Evolutionary conservation across 2,888 invertebrate genomes (phyloP), one percentile per base, ranked within the genome.

Genomic region (Chrysopilus asiliformis): DNA sequence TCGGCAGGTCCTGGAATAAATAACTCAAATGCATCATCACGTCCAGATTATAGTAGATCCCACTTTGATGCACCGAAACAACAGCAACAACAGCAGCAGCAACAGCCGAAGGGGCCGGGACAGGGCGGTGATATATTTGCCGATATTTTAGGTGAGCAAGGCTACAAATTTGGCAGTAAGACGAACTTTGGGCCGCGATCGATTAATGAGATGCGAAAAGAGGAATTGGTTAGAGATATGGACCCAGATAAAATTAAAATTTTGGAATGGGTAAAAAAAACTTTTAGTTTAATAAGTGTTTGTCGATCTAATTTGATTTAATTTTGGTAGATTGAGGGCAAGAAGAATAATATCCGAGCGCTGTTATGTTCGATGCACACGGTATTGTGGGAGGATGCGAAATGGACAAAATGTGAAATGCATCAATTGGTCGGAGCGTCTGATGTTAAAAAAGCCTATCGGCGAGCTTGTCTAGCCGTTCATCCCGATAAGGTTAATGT

Each of bases 331-430:
- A 83, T 79, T 39, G 86, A 93, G 55, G 97, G 97, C 7, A 98
- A 97, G 64, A 91, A 91, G 55, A 80, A 83, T 38, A 99, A 98
- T 61, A 89, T 98, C 47, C 75, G 98, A 39, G 95, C 97, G 0
- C 65, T 99, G 16, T 65, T 99, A 17, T 93, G 95, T 55, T 90
- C 95, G 0, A 71, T 99, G 56, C 90, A 95, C 58, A 81, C 82
- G 2, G 83, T 97, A 32, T 67, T 94, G 36, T 97, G 95, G 95
- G 80, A 76, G 31, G 93, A 85, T 33, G 84, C 83, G 18, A 82
- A 87, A 50, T 98, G 97, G 97, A 72, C 77, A 43, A 82, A 84
- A 49, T 82, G 84, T 52, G 87, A 91, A 55, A 97, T 99, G 93
- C 79, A 90, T 53, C 87, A 93, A 48, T 70, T 98, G 26, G 86